Evolutionary conservation across 2,888 invertebrate genomes (phyloP).

Genomic region (Cryptus armator): DNA sequence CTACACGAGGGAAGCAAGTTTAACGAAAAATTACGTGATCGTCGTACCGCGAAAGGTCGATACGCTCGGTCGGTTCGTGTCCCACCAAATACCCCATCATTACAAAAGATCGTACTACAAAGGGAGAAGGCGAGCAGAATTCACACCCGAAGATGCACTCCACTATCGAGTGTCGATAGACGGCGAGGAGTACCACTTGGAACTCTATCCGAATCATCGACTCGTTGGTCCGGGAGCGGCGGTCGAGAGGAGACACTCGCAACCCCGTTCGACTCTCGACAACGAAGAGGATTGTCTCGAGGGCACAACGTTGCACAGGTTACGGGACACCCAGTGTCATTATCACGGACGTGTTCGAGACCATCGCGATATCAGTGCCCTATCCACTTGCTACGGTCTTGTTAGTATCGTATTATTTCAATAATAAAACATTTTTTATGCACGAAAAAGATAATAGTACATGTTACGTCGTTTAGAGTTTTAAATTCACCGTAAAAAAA

Average conservation of each 20-base stretch:
- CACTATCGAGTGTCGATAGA: constrained; percentile 83
- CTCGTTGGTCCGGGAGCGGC: constrained; percentile 82
- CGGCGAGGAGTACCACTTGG: constrained; percentile 81
- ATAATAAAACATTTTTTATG: background rate
- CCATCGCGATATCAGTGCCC: constrained; percentile 79
- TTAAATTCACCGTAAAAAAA: background rate
- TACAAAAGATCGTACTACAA: constrained; percentile 74
- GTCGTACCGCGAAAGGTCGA: constrained; percentile 82
- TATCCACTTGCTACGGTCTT: constrained; percentile 84
- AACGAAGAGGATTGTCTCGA: constrained; percentile 53
- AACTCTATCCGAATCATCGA: constrained; percentile 81
- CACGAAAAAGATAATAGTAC: background rate
- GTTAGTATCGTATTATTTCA: constrained; percentile 69
- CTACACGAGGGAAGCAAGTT: constrained; percentile 64
- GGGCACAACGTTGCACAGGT: constrained; percentile 73
- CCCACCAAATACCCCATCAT: constrained; percentile 82
- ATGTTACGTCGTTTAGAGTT: background rate
- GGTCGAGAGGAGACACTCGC: constrained; percentile 70
- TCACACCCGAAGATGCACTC: constrained; percentile 76
- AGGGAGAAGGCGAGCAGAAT: constrained; percentile 68
- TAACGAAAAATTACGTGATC: constrained; percentile 77
- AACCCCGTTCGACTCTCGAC: constrained; percentile 52
- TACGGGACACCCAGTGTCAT: constrained; percentile 82
- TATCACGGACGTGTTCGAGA: constrained; percentile 84
- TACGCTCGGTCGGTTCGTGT: constrained; percentile 80